These are phyloP conservation scores for Brachyptera putata DNA, from an alignment of 2,888 invertebrate genomes.

Conservation along the genomic window DNA sequence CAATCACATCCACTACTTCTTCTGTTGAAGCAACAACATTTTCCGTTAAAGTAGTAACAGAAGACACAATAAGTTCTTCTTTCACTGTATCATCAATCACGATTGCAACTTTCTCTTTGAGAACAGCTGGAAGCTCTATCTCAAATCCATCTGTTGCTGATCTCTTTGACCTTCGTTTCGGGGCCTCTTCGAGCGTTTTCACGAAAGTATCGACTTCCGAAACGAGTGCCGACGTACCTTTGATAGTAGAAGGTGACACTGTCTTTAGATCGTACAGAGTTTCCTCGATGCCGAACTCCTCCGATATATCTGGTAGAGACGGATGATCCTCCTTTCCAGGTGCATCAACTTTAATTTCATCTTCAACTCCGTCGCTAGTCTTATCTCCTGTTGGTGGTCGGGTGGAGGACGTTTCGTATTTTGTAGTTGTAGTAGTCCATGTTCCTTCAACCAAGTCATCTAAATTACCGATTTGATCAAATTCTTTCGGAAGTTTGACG, in stretches of 20 bases:
- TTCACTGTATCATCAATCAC: constrained; percentile 13
- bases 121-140: neutral
- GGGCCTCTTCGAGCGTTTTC: neutral
- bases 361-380: no score
- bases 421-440: no score
- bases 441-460: neutral
- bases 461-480: neutral
- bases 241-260: neutral
- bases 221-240: neutral
- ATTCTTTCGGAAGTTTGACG: neutral
- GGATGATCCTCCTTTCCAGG: no score
- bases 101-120: neutral
- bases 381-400: no score
- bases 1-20: constrained; percentile 5
- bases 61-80: constrained; percentile 5
- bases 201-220: neutral
- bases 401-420: no score
- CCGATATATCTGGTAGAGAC: neutral
- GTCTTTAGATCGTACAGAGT: neutral
- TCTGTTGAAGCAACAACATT: no score
- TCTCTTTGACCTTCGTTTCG: constrained; percentile 9
- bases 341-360: no score
- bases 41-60: constrained; percentile 22
- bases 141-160: neutral
- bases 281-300: constrained; percentile 10